Percentiles rank a stretch among this genome's conserved stretches.
These are phyloP conservation scores for Atherinomorus stipes DNA, from an alignment of 2,113 vertebrate genomes.

Conservation along the genomic window DNA sequence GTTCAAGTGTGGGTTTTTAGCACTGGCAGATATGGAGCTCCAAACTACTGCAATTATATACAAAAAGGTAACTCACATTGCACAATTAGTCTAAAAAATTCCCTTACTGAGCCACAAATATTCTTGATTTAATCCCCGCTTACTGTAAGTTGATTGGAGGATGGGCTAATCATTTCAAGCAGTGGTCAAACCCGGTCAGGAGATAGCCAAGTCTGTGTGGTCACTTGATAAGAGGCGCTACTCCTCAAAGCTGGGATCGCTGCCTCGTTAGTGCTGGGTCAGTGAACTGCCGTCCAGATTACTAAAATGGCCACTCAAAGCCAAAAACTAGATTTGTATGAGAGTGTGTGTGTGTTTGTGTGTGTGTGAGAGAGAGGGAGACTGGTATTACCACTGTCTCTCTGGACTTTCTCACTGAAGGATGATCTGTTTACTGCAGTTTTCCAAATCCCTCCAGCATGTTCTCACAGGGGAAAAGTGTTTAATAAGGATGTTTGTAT, in stretches of 20 bases:
- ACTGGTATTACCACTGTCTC: conserved; percentile 13
- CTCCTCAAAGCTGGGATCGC: conserved; percentile 48
- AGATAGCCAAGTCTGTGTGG: conserved; percentile 69
- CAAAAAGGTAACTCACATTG: conserved; percentile 22
- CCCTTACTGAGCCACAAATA: conserved; percentile 10
- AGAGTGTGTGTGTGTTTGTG: conserved; percentile 18
- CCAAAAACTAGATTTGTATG: conserved; percentile 43
- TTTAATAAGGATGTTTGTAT: conserved; percentile 57
- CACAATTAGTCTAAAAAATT: background rate
- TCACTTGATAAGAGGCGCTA: conserved; percentile 66
- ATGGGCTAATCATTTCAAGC: conserved; percentile 64
- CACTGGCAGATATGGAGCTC: background rate
- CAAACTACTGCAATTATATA: conserved; percentile 7
- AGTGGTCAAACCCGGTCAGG: conserved; percentile 67
- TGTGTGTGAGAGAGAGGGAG: conserved; percentile 30
- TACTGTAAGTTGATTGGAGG: conserved; percentile 55
- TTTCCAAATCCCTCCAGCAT: conserved; percentile 37
- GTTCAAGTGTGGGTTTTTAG: conserved; percentile 10
- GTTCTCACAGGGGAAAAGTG: conserved; percentile 33
- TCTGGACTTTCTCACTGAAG: conserved; percentile 66
- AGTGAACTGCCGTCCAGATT: conserved; percentile 81
- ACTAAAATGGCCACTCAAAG: conserved; percentile 79
- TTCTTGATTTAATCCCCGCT: conserved; percentile 46
- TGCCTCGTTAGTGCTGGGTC: conserved; percentile 80
- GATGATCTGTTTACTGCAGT: conserved; percentile 54